Evolutionary conservation across 2,888 invertebrate species (phyloP), one percentile per base, ranked within the genome.

Genomic region (Drosophila kambysellisi): DNA sequence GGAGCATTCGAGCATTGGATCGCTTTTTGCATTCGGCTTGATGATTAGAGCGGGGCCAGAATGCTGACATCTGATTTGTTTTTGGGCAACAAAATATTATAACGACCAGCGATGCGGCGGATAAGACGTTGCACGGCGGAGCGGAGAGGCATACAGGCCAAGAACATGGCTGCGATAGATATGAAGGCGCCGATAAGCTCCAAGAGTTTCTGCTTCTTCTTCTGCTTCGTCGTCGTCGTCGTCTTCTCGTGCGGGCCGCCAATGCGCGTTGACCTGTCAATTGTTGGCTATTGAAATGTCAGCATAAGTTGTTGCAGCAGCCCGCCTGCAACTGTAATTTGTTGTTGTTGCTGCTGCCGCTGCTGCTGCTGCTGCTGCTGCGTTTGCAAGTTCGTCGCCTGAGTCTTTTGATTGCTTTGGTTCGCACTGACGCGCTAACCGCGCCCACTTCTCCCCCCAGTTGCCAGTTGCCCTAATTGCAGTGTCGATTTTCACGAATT

Each of bases 191-290:
- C 60, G 82, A 84, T 83, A 84, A 83, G 48, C 60, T 51, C 46
- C 56, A 62, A 62, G 57, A 41, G 62, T 59, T 61, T 25, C 54
- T 52, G 43, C 50, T 29, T 29, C 32, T 9, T 29, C 48, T 53
- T 54, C 29, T 25, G 25, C 33, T 20, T 37, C 37, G 29, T 53
- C 56, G 33, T 37, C 56, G 33, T 37, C 37, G 33, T 37, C 37
- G 29, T 53, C 56, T 62, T 46, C 51, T 64, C 63, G 78, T 76
- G 76, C 78, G 76, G 76, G 76, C 76, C 76, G 68, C 78, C 79
- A 70, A 69, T 91, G 90, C 91, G 93, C 93, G 92, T 92, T 92
- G 92, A 92, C 91, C 92, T 92, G 92, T 92, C 92, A 92, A 92
- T 92, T 92, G 83, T 83, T 81, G 79, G 87, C 93, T 92, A 92